Evolutionary conservation across 2,113 vertebrate species (phyloP).

Genomic region (Rhadina sibilatrix): DNA sequence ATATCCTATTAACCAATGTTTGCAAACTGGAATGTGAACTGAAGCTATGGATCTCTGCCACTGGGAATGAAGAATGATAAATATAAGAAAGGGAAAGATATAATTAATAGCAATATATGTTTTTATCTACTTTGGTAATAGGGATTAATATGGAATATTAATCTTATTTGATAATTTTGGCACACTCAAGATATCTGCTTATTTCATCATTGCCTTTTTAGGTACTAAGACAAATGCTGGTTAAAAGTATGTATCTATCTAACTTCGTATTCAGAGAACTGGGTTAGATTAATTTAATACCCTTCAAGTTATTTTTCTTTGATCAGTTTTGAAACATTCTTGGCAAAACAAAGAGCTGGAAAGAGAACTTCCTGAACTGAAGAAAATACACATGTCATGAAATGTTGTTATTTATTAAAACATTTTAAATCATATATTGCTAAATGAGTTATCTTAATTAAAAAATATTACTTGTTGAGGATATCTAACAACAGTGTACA

Average conservation of each 20-base stretch:
- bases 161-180: neutral
- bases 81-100: neutral
- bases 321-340: neutral
- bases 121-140: neutral
- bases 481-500: neutral
- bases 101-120: neutral
- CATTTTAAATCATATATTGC: neutral
- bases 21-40: neutral
- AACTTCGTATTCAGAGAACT: neutral
- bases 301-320: neutral
- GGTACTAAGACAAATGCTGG: neutral
- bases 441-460: neutral
- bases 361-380: neutral
- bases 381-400: neutral
- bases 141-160: neutral
- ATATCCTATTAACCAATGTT: neutral
- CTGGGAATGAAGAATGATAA: neutral
- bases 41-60: neutral
- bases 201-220: conserved; percentile 21
- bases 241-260: neutral
- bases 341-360: neutral
- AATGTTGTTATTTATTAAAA: neutral
- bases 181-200: neutral
- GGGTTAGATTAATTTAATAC: neutral
- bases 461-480: neutral